These are phyloP conservation scores for Standfussiana lucernea DNA, from an alignment of 2,888 invertebrate genomes.

Conservation along the genomic window DNA sequence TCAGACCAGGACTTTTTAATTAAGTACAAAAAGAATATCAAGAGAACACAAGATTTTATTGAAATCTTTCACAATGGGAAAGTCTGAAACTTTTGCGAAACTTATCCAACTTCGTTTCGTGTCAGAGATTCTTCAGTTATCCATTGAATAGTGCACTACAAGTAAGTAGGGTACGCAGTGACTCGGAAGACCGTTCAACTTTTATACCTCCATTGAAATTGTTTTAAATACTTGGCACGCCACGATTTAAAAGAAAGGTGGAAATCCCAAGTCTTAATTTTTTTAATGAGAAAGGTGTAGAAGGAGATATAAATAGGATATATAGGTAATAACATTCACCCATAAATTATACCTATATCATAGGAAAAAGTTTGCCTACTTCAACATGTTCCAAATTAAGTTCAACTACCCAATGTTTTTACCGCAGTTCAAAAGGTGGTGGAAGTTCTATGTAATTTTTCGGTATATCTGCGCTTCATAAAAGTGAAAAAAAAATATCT, in stretches of 20 bases:
- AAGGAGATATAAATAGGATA: neutral
- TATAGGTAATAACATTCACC: neutral
- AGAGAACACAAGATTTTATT: slow-evolving; percentile 36
- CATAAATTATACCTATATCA: too few species aligned
- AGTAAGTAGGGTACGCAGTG: slow-evolving; percentile 45
- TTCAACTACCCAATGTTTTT: neutral
- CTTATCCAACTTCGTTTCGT: slow-evolving; percentile 53
- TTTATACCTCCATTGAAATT: slow-evolving; percentile 66
- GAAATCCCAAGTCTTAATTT: neutral
- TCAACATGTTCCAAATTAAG: neutral
- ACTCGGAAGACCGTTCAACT: slow-evolving; percentile 57
- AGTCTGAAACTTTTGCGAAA: slow-evolving; percentile 50
- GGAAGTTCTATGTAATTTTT: neutral
- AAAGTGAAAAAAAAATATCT: neutral
- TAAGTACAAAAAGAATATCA: slow-evolving; percentile 23
- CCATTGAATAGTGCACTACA: slow-evolving; percentile 61
- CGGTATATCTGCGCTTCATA: neutral
- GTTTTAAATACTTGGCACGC: slow-evolving; percentile 60
- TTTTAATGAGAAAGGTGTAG: neutral
- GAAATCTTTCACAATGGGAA: slow-evolving; percentile 43
- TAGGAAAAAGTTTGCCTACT: neutral
- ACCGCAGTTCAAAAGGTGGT: neutral
- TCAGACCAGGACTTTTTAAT: slow-evolving; percentile 30
- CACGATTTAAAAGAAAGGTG: slow-evolving; percentile 25
- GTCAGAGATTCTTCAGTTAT: slow-evolving; percentile 59